Evolutionary conservation across 2,888 invertebrate genomes (phyloP).

Genomic region (Abrostola tripartita): DNA sequence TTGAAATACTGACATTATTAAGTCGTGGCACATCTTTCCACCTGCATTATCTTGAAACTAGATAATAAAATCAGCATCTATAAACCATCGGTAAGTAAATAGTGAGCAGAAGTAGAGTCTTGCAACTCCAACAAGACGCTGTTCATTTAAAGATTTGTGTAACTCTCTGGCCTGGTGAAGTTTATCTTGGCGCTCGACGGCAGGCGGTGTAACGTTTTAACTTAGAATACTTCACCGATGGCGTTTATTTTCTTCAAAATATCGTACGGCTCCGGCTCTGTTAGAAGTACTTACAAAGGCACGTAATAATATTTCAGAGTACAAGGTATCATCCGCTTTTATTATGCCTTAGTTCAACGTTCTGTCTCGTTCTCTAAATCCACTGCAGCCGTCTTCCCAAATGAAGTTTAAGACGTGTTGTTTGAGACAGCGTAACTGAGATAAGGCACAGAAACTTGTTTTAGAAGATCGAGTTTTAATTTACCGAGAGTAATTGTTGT

Average conservation of each 20-base stretch:
- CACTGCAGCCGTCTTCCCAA: conserved; percentile 37
- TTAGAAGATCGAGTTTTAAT: conserved; percentile 76
- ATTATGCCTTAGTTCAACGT: conserved; percentile 35
- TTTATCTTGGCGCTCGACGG: conserved; percentile 63
- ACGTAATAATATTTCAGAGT: conserved; percentile 40
- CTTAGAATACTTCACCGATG: conserved; percentile 60
- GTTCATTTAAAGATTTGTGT: conserved; percentile 75
- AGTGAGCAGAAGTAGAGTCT: conserved; percentile 63
- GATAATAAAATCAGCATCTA: conserved; percentile 51
- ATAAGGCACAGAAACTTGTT: conserved; percentile 74
- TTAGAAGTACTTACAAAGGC: conserved; percentile 39
- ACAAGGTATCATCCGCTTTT: conserved; percentile 42
- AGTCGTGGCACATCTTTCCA: conserved; percentile 37
- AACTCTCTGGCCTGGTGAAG: conserved; percentile 65
- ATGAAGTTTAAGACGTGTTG: conserved; percentile 45
- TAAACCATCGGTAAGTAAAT: conserved; percentile 67
- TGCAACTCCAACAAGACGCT: conserved; percentile 67
- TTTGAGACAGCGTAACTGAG: conserved; percentile 52
- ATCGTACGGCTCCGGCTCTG: conserved; percentile 34
- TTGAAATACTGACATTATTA: conserved; percentile 61
- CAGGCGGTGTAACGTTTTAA: conserved; percentile 63
- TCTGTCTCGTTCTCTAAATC: conserved; percentile 43
- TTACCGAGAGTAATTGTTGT: conserved; percentile 75
- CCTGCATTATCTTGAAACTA: conserved; percentile 36
- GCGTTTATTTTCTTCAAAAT: conserved; percentile 61